Evolutionary conservation across 2,797 vertebrate species (phyloP).

Genomic region (Centropyge bicolor): DNA sequence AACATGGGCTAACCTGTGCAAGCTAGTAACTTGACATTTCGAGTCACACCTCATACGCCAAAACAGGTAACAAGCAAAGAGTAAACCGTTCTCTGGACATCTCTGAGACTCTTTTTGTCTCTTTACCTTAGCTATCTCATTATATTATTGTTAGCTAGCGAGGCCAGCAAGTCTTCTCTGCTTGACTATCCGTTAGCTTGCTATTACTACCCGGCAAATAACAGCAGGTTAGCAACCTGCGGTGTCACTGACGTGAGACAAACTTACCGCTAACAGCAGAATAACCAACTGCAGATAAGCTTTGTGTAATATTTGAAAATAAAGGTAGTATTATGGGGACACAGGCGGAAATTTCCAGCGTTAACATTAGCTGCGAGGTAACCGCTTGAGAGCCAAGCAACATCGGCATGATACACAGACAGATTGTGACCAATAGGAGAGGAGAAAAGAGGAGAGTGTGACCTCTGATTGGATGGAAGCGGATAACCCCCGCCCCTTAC

Average conservation of each 20-base stretch:
- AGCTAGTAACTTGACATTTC: neutral
- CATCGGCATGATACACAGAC: constrained; percentile 59
- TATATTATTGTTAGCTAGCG: constrained; percentile 56
- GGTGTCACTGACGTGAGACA: neutral
- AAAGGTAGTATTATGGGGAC: constrained; percentile 7
- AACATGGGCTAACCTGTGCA: constrained; percentile 29
- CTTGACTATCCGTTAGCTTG: constrained; percentile 61
- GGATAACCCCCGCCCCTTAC: constrained; percentile 40
- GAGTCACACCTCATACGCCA: neutral
- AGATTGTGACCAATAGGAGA: constrained; percentile 68
- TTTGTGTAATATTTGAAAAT: constrained; percentile 18
- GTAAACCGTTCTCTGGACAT: neutral
- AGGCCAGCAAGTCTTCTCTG: constrained; percentile 40
- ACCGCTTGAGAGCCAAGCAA: constrained; percentile 60
- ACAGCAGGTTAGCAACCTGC: constrained; percentile 9
- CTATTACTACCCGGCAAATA: constrained; percentile 39
- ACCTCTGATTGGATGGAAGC: constrained; percentile 56
- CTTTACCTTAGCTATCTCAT: constrained; percentile 32
- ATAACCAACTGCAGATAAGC: neutral
- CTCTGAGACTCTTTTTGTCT: neutral
- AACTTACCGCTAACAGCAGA: constrained; percentile 66
- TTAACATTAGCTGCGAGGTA: constrained; percentile 71
- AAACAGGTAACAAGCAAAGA: neutral
- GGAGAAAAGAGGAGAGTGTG: neutral
- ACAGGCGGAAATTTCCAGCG: constrained; percentile 30